Evolutionary conservation across 2,797 vertebrate species (phyloP).

Genomic region (Pangasius sanitwongsei): DNA sequence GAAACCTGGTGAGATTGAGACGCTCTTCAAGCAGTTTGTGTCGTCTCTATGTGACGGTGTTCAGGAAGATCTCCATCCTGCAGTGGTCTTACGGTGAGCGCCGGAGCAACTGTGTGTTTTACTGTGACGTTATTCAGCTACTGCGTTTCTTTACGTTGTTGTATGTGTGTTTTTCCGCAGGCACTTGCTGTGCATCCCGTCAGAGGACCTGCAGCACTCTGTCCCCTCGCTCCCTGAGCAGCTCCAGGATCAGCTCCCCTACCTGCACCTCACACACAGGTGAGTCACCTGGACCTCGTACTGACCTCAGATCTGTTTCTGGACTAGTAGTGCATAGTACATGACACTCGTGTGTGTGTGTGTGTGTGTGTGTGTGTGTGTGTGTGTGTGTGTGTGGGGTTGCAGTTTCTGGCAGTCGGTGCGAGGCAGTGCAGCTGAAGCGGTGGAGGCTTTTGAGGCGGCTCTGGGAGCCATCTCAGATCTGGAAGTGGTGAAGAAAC

Average conservation of each 20-base stretch:
- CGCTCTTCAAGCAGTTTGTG: slow-evolving; percentile 85
- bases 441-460: slow-evolving; percentile 87
- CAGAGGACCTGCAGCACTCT: slow-evolving; percentile 75
- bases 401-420: slow-evolving; percentile 89
- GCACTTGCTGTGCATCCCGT: slow-evolving; percentile 84
- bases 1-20: slow-evolving; percentile 73
- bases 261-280: slow-evolving; percentile 91
- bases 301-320: not conserved
- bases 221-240: slow-evolving; percentile 77
- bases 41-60: slow-evolving; percentile 77
- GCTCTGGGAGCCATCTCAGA: slow-evolving; percentile 85
- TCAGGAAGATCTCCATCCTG: slow-evolving; percentile 72
- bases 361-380: not conserved
- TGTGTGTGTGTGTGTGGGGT: not conserved
- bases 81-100: slow-evolving; percentile 84
- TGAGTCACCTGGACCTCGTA: slow-evolving; percentile 63
- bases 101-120: not conserved
- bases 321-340: not conserved
- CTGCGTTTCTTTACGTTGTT: not conserved
- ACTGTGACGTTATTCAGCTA: no score
- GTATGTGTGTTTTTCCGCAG: slow-evolving; percentile 64
- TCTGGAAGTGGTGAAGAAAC: slow-evolving; percentile 84
- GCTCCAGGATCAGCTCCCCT: slow-evolving; percentile 82
- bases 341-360: not conserved
- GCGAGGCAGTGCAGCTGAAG: slow-evolving; percentile 75